Base-by-base conservation (phyloP, 2,797 vertebrate genomes). In the Anguilla anguilla region DNA sequence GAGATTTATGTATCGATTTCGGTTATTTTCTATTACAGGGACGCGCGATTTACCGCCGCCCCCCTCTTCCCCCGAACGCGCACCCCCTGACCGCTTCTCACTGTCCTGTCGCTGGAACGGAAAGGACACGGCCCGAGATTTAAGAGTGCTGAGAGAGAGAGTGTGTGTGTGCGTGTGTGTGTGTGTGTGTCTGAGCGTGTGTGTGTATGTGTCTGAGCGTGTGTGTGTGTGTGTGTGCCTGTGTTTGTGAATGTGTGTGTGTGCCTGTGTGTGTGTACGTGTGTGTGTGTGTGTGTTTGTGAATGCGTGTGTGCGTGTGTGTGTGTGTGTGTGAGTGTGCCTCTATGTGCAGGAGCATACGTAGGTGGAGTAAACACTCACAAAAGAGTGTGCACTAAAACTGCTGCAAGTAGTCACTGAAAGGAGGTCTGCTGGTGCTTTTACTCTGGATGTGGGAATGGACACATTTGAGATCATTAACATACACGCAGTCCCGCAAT, bases 1-100 rank as follows among this genome's bases (percentile, higher is more conserved):
- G 64, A 86, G 85, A 86, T 86, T 86, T 86, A 86, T 67, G 85
- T 72, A 86, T 86, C 43, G 85, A 86, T 86, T 86, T 69, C 85
- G 51, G 85, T 86, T 86, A 86, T 86, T 86, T 86, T 86, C 85
- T 49, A 86, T 86, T 86, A 86, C 39, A 86, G 61, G 67, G 64
- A 46, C 6, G 25, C 31, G 85, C 85, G 61, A 86, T 86, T 69
- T 86, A 86, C 64, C 25, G 85, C 22, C 19, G 4, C 85, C 22
- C 25, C 46, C 43, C 51, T 19, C 19, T 35, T 11, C n/a, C 61
- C 64, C 25, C 15, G 13, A 6, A 6, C 49, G 43, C 13, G 1
- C 31, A 35, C 35, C 35, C 35, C 61, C 84, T 69, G 59, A 35
- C 59, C 59, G 7, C 53, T 13, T 49, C 61, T 57, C 53, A 85